A percentile compares a stretch with the other conserved stretches of the same genome.
Evolutionary conservation across 1,140 invertebrate genomes (phyloP).

Genomic region (Bombus consobrinus): DNA sequence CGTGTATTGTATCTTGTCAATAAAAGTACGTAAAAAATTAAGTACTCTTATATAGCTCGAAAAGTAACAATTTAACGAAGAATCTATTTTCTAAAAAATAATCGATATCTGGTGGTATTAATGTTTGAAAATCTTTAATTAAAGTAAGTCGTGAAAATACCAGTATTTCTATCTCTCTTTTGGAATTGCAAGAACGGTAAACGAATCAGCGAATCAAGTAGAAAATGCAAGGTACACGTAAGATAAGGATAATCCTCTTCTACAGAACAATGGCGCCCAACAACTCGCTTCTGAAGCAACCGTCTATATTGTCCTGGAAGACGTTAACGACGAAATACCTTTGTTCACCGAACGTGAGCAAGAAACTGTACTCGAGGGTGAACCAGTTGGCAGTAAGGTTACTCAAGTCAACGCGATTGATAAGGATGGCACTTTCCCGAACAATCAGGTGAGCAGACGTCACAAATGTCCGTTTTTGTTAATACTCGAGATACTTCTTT

Average conservation of each 20-base stretch:
- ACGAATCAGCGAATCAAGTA: neutral
- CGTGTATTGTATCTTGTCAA: too few relatives aligned
- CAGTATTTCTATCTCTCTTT: neutral
- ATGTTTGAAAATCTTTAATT: too few relatives aligned
- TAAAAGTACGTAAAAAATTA: too few relatives aligned
- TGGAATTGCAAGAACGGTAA: neutral
- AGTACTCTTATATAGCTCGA: too few relatives aligned
- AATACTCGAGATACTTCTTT: neutral
- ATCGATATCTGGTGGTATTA: too few relatives aligned
- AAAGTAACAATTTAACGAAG: too few relatives aligned
- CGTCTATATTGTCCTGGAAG: conserved; percentile 95
- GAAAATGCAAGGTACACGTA: neutral
- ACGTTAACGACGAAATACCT: conserved; percentile 98
- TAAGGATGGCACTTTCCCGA: conserved; percentile 97
- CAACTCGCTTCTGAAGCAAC: conserved; percentile 97
- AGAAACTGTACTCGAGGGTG: conserved; percentile 96
- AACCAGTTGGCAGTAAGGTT: conserved; percentile 96
- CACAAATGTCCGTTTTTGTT: neutral
- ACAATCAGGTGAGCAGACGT: conserved; percentile 90
- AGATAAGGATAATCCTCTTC: conserved; percentile 38
- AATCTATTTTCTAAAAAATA: too few relatives aligned
- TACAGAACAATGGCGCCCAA: conserved; percentile 96
- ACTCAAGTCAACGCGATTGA: conserved; percentile 98
- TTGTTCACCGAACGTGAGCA: conserved; percentile 97
- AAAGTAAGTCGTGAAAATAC: too few relatives aligned